Percentiles rank a stretch among this genome's conserved stretches.
Evolutionary conservation across 2,888 invertebrate genomes (phyloP).

Genomic region (Plusia festucae): DNA sequence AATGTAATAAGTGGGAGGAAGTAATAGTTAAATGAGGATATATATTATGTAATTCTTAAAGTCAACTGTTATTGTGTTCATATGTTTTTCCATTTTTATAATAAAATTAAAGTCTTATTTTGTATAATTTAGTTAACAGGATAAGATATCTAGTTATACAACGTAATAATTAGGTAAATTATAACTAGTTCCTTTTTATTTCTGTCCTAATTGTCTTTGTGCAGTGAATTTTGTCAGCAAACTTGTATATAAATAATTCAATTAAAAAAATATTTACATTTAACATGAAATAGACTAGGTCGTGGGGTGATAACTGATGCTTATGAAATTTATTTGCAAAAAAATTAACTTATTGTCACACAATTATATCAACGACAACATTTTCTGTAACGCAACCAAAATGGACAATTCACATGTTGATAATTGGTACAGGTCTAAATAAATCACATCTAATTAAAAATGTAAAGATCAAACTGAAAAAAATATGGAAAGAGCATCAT

Average conservation of each 20-base stretch:
- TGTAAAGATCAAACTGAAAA: too few relatives aligned
- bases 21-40: conserved; percentile 38
- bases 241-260: too few relatives aligned
- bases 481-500: too few relatives aligned
- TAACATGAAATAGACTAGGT: conserved; percentile 36
- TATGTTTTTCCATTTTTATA: conserved; percentile 49
- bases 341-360: conserved; percentile 44
- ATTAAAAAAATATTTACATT: conserved; percentile 33
- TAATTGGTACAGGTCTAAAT: neutral
- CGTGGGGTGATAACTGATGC: conserved; percentile 42
- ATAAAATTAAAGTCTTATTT: conserved; percentile 35
- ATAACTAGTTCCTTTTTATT: conserved; percentile 57
- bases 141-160: conserved; percentile 43
- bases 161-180: conserved; percentile 50
- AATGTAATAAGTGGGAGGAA: conserved; percentile 26
- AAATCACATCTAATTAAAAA: too few relatives aligned
- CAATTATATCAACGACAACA: conserved; percentile 49
- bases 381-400: conserved; percentile 30
- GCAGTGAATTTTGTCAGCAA: conserved; percentile 58
- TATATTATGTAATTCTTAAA: conserved; percentile 41
- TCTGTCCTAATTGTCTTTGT: conserved; percentile 50
- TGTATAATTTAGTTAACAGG: conserved; percentile 41
- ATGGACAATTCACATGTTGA: neutral
- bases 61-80: conserved; percentile 53
- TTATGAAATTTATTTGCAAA: conserved; percentile 33